These are phyloP conservation scores for Rhinella marina DNA, from an alignment of 2,797 vertebrate species.

Conservation along the genomic window DNA sequence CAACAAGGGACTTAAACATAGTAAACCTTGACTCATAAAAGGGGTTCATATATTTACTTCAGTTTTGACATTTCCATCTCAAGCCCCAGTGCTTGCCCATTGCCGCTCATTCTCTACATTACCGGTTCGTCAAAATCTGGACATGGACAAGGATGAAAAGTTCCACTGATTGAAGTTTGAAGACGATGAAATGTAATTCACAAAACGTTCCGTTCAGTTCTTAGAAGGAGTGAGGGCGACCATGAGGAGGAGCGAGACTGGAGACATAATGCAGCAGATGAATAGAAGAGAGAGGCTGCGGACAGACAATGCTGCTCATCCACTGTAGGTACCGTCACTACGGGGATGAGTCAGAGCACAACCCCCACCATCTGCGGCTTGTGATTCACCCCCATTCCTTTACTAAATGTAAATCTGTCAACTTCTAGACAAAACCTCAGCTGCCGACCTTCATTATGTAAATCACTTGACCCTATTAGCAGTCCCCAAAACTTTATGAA, in stretches of 20 bases:
- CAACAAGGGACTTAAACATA: too few relatives aligned
- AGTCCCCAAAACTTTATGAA: neutral
- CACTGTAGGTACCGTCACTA: slow-evolving; percentile 20
- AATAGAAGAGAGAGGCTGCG: slow-evolving; percentile 18
- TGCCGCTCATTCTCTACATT: neutral
- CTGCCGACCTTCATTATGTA: neutral
- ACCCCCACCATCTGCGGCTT: neutral
- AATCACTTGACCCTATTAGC: neutral
- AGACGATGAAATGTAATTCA: neutral
- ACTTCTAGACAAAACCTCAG: neutral
- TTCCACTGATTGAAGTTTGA: neutral
- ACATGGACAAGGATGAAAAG: neutral
- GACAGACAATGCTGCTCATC: neutral
- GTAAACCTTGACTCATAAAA: neutral
- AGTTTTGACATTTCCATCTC: neutral
- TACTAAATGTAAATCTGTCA: neutral
- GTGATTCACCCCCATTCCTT: slow-evolving; percentile 47
- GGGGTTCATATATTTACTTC: neutral
- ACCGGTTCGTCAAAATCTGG: neutral
- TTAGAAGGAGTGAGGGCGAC: slow-evolving; percentile 38
- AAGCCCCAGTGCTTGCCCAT: neutral
- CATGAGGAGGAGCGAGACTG: slow-evolving; percentile 2
- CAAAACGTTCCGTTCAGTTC: neutral
- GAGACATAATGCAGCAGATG: slow-evolving; percentile 44
- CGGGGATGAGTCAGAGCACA: slow-evolving; percentile 47